Percentiles rank a stretch among this genome's conserved stretches.
Conservation (phyloP, 2,113 vertebrate species). For the Acanthisitta chloris region DNA sequence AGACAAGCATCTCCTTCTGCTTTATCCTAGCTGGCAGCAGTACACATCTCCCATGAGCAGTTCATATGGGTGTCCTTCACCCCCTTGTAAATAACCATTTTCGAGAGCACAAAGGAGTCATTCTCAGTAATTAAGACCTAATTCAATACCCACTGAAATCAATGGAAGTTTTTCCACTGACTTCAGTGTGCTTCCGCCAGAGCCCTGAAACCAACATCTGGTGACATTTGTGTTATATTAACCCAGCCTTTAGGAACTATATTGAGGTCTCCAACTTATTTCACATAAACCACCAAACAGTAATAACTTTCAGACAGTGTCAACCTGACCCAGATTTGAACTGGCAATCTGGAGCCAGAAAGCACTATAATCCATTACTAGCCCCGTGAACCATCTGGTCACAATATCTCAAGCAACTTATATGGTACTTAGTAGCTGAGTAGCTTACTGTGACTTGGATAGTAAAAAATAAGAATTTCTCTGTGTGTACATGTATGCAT, state of each 20-base stretch:
- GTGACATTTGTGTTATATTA: slow-evolving; percentile 60
- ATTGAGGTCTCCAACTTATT: slow-evolving; percentile 57
- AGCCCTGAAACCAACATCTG: slow-evolving; percentile 21
- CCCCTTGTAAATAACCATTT: slow-evolving; percentile 7
- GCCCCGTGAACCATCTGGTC: slow-evolving; percentile 38
- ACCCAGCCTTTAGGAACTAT: slow-evolving; percentile 43
- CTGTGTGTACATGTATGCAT: neutral
- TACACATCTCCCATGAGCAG: neutral
- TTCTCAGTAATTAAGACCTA: slow-evolving; percentile 44
- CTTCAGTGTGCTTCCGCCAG: neutral
- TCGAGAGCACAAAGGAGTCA: neutral
- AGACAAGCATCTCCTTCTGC: neutral
- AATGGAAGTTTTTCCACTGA: slow-evolving; percentile 14
- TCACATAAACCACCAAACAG: slow-evolving; percentile 55
- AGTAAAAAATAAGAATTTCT: neutral
- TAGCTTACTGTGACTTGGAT: neutral
- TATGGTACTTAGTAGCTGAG: neutral
- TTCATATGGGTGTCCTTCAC: neutral
- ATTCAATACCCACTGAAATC: slow-evolving; percentile 27
- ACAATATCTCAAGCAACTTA: slow-evolving; percentile 38
- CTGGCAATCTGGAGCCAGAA: slow-evolving; percentile 58
- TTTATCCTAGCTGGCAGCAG: neutral
- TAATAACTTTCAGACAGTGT: slow-evolving; percentile 62
- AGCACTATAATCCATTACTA: slow-evolving; percentile 46
- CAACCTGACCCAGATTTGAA: slow-evolving; percentile 67